Conservation (phyloP, 2,797 vertebrate species). For the Clarias pachynema region DNA sequence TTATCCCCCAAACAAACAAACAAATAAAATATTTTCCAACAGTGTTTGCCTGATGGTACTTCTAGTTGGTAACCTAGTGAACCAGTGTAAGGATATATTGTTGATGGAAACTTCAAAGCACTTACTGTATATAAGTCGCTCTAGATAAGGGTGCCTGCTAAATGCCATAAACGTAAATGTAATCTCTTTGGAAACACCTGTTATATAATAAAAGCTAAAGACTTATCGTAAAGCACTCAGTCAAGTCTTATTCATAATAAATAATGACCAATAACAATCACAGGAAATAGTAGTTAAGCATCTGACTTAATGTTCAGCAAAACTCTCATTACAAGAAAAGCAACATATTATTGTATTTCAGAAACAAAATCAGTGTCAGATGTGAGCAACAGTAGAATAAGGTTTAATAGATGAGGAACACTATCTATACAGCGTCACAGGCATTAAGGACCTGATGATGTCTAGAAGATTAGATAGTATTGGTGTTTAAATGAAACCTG, state of each 20-base stretch:
- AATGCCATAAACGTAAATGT: no score
- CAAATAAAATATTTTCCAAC: no score
- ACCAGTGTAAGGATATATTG: no score
- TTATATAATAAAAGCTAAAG: neutral
- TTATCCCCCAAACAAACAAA: no score
- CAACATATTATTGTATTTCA: neutral
- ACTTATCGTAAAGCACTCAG: neutral
- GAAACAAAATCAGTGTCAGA: neutral
- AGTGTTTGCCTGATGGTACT: no score
- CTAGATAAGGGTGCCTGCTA: no score
- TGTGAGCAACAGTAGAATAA: neutral
- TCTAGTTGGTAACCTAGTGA: no score
- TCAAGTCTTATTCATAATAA: neutral
- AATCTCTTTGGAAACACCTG: no score
- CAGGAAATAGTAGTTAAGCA: neutral
- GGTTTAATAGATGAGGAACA: neutral
- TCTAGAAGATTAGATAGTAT: constrained; percentile 13
- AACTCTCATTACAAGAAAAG: constrained; percentile 9
- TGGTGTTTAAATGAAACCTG: constrained; percentile 25
- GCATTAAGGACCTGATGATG: neutral
- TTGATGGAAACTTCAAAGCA: no score
- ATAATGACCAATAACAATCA: neutral
- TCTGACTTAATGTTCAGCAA: neutral
- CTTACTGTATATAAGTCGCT: no score
- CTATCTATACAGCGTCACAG: neutral